phyloP scores from a whole-genome alignment of 2,888 invertebrate genomes.

The Bedellia somnulentella region DNA sequence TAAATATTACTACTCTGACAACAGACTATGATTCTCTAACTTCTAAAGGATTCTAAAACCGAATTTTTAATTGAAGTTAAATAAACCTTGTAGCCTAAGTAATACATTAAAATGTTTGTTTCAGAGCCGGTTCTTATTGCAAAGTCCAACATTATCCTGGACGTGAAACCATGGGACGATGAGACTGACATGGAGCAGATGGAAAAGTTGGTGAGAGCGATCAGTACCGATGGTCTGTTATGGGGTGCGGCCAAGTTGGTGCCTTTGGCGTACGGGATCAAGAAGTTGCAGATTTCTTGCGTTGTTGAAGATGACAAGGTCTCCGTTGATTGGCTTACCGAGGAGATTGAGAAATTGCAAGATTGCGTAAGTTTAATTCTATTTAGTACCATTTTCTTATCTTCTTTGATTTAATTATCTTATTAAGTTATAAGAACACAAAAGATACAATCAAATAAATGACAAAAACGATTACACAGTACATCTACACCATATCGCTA shows the following conservation, averaged over 20 bases:
- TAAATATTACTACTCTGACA: no score
- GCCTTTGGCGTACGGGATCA: slow-evolving; percentile 89
- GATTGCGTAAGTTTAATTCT: slow-evolving; percentile 66
- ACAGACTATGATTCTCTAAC: no score
- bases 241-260: slow-evolving; percentile 95
- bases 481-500: no score
- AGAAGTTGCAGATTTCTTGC: slow-evolving; percentile 88
- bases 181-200: slow-evolving; percentile 89
- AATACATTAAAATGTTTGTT: slow-evolving; percentile 10
- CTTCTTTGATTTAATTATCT: no score
- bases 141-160: slow-evolving; percentile 91
- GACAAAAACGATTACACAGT: no score
- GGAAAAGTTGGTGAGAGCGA: slow-evolving; percentile 78
- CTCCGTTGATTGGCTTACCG: slow-evolving; percentile 83
- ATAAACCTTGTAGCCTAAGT: no score
- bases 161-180: slow-evolving; percentile 93
- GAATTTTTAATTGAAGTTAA: no score
- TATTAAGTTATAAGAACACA: no score
- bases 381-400: slow-evolving; percentile 5
- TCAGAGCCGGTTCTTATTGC: slow-evolving; percentile 85
- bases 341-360: slow-evolving; percentile 81
- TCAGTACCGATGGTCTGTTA: slow-evolving; percentile 81
- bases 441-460: no score
- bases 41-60: no score
- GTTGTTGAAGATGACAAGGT: slow-evolving; percentile 97